phyloP scores from a whole-genome alignment of 2,113 vertebrate species.

The Lepus timidus region DNA sequence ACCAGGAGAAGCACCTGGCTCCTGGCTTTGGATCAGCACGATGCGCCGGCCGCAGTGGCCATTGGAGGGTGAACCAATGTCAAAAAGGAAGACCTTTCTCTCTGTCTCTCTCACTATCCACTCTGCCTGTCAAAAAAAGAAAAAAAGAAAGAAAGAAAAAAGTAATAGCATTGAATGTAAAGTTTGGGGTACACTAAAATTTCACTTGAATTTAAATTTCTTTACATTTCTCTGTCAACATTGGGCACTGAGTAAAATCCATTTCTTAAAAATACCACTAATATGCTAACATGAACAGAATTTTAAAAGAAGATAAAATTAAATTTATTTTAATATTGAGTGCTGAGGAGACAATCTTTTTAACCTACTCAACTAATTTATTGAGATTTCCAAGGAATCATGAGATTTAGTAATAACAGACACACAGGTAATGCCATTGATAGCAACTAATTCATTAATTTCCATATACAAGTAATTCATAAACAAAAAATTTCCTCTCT shows the following conservation, averaged over 20 bases:
- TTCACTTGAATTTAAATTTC: conserved; percentile 66
- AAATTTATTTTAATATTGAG: conserved; percentile 54
- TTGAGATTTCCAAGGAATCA: conserved; percentile 49
- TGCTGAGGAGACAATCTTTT: conserved; percentile 55
- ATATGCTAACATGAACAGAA: conserved; percentile 20
- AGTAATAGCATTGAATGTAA: conserved; percentile 56
- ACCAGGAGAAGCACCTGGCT: too few species aligned
- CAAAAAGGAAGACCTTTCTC: too few species aligned
- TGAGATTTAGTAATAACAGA: conserved; percentile 66
- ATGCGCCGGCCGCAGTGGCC: too few species aligned
- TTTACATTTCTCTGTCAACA: conserved; percentile 62
- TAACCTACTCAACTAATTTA: conserved; percentile 59
- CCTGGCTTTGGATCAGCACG: too few species aligned
- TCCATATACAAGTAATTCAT: conserved; percentile 40
- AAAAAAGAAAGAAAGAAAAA: background rate
- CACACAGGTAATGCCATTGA: conserved; percentile 60
- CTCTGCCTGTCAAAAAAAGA: too few species aligned
- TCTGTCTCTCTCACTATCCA: too few species aligned
- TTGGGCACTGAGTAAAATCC: conserved; percentile 44
- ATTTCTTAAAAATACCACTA: conserved; percentile 60
- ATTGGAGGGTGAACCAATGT: too few species aligned
- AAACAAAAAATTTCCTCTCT: conserved; percentile 50
- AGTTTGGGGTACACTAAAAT: conserved; percentile 43
- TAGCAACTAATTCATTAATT: conserved; percentile 66
- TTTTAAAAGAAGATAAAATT: conserved; percentile 46